Evolutionary conservation across 1,140 invertebrate species (phyloP), one percentile per base, ranked within the genome.

Genomic region (Brachionus rubens): DNA sequence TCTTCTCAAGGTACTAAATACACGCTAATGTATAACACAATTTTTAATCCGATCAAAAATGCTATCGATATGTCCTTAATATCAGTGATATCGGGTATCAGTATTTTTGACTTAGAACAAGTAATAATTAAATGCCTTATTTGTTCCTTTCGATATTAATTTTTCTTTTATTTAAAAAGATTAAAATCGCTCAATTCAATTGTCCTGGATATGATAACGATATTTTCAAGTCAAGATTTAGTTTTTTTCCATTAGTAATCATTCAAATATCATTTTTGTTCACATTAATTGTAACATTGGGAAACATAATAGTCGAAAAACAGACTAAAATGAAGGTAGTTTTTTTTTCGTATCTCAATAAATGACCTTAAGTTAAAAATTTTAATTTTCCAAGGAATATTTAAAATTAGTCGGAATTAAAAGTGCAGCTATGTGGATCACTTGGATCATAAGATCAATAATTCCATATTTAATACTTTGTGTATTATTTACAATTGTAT

Each of bases 311-410:
- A 14, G 36, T 19, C 16, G 72, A 75, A 75, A 54, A 54, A 12
- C 48, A 75, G 33, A 14, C 48, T 28, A 75, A 75, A 56, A 75
- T 54, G 48, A 75, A 75, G 33, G 72, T 75, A 72, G n/a, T n/a
- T n/a, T n/a, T n/a, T n/a, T n/a, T n/a, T n/a, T n/a, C n/a, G n/a
- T n/a, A n/a, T n/a, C n/a, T n/a, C n/a, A n/a, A n/a, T n/a, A n/a
- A n/a, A n/a, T n/a, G n/a, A n/a, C n/a, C n/a, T n/a, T n/a, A n/a
- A n/a, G n/a, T n/a, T n/a, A n/a, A n/a, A n/a, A n/a, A n/a, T n/a
- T n/a, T n/a, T n/a, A 14, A 43, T 75, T 59, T 41, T 12, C 3
- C n/a, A 50, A 75, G 72, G 72, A 75, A 47, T 75, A 75, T 41
- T 56, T 75, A 21, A 54, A 54, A 5, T n/a, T 75, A 4, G 40